Evolutionary conservation across 64 coral and sea anemone genomes (phyloP).

Genomic region (Stylophora pistillata): DNA sequence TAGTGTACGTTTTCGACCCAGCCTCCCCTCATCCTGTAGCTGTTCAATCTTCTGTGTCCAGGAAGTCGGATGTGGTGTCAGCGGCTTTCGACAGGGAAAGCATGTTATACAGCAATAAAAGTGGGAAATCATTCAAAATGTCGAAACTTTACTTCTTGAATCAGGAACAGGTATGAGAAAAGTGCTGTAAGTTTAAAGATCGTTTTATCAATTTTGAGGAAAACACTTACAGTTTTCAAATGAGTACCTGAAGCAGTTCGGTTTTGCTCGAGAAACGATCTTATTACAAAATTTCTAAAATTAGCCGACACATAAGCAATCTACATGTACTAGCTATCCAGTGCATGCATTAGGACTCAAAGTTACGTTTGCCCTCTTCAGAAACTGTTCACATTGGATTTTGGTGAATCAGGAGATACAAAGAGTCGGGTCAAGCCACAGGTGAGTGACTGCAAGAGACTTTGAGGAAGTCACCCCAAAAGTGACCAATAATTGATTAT

Average conservation of each 20-base stretch:
- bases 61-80: slow-evolving; percentile 24
- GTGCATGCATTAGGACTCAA: not conserved
- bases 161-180: slow-evolving; percentile 48
- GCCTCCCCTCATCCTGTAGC: slow-evolving; percentile 51
- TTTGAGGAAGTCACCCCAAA: no score
- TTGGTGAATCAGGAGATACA: not conserved
- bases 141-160: slow-evolving; percentile 72
- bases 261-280: not conserved
- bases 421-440: not conserved
- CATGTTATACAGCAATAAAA: not conserved
- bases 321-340: not conserved
- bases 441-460: not conserved
- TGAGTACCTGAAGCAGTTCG: not conserved
- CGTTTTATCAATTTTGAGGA: not conserved
- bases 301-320: no score
- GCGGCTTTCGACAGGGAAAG: slow-evolving; percentile 52
- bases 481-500: no score
- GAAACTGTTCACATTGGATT: not conserved
- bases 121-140: slow-evolving; percentile 21
- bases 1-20: slow-evolving; percentile 82
- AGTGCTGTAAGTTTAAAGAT: not conserved
- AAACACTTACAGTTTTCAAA: no score
- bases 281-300: not conserved
- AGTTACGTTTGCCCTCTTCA: not conserved
- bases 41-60: slow-evolving; percentile 35